Base-by-base conservation (phyloP, 1,140 invertebrate species). In the Thereuonema tuberculata region DNA sequence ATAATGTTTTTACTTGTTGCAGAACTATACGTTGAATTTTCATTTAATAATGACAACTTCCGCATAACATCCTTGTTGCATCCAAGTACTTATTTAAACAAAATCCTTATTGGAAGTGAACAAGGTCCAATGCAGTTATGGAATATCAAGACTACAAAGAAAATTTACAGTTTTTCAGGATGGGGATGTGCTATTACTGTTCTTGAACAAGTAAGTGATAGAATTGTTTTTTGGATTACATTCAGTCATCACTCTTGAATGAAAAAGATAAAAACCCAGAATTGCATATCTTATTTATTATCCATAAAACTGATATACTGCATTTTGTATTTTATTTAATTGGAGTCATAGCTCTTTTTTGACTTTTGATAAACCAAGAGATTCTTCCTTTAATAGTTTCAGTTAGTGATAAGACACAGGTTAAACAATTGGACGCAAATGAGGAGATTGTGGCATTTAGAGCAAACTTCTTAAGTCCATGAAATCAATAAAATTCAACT, bases 21-120 rank as follows among this genome's bases (percentile, higher is more conserved):
- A 74, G 74, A 74, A 46, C 21, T 72, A 3, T 75, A 73, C 63
- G 63, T 72, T 50, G 74, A 78, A 60, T 69, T 78, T 61, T 50
- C 68, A 2, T 93, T 93, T 69, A 78, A 81, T 63, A 75, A 78
- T n/a, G 71, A 79, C 0, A 71, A 72, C 17, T 95, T 96, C 70
- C 76, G 82, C 67, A 83, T 96, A 14, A 84, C 86, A 0, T 76
- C 85, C 0, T 62, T 95, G 1, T 75, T 86, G 52, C 94, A 98
- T 78, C 94, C 93, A 1, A 82, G 78, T 49, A 93, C 93, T 0
- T 98, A 98, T 69, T 71, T 93, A 1, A 97, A 98, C 71, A 98
- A 98, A 77, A 81, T 98, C 52, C 71, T 98, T n/a, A 72, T 98
- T 52, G 94, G 87, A 15, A 94, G 90, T 66, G 77, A 84, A 56